Evolutionary conservation across 2,113 vertebrate genomes (phyloP).

Genomic region (Sceloporus undulatus): DNA sequence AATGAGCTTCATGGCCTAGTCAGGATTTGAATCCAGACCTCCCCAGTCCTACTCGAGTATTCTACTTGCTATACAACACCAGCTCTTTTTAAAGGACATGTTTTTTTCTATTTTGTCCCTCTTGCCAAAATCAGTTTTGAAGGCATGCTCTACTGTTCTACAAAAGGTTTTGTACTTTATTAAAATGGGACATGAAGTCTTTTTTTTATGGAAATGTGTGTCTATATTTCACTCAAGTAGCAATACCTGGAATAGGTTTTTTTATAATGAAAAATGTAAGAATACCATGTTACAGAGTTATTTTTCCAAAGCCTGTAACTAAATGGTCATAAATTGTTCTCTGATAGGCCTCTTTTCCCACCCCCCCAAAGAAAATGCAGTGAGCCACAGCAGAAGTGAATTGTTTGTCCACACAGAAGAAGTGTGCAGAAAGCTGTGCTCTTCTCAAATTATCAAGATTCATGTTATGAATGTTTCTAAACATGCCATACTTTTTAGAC

Average conservation of each 20-base stretch:
- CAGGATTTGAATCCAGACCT: neutral
- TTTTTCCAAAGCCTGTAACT: neutral
- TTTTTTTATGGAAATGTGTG: neutral
- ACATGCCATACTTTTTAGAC: neutral
- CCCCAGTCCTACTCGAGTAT: neutral
- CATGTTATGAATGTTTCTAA: neutral
- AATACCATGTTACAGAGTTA: neutral
- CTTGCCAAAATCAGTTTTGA: conserved; percentile 29
- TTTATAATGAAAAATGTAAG: neutral
- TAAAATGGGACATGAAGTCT: conserved; percentile 17
- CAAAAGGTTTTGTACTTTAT: conserved; percentile 48
- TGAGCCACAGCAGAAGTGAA: neutral
- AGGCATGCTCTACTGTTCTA: neutral
- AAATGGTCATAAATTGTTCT: neutral
- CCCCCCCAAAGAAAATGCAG: neutral
- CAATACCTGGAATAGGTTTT: neutral
- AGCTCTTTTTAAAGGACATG: neutral
- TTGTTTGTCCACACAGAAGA: neutral
- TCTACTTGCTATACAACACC: neutral
- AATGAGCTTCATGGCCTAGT: neutral
- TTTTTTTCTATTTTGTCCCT: neutral
- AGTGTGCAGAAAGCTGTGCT: fast-evolving
- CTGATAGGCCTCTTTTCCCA: neutral
- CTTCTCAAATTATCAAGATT: conserved; percentile 19
- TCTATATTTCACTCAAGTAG: neutral